phyloP scores from a whole-genome alignment of 2,797 vertebrate genomes.

The Ambastaia sidthimunki region DNA sequence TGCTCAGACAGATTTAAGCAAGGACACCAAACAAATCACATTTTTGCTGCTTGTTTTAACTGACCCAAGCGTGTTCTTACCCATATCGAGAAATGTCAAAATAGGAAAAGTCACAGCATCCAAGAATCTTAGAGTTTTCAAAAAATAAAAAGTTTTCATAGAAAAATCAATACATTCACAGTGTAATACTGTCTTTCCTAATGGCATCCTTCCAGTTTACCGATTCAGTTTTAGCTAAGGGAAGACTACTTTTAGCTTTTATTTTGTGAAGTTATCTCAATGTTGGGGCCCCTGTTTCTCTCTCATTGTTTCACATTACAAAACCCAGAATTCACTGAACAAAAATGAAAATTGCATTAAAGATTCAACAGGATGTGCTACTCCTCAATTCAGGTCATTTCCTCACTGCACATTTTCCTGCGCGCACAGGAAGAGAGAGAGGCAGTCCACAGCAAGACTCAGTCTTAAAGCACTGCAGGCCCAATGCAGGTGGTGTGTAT shows the following conservation, averaged over 20 bases:
- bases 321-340: slow-evolving; percentile 14
- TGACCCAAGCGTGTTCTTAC: no score
- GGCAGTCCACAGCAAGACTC: slow-evolving; percentile 8
- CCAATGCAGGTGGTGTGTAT: neutral
- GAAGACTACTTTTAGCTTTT: neutral
- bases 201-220: neutral
- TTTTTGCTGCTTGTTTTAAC: no score
- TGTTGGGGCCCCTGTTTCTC: neutral
- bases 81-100: neutral
- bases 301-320: slow-evolving; percentile 18
- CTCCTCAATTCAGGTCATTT: slow-evolving; percentile 9
- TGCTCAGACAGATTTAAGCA: neutral
- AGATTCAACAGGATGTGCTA: slow-evolving; percentile 28
- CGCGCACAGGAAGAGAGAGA: slow-evolving; percentile 11
- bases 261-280: neutral
- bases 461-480: neutral
- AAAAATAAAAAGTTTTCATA: neutral
- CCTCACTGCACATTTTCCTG: neutral
- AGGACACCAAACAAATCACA: neutral
- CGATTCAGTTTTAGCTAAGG: neutral
- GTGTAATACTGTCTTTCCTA: neutral
- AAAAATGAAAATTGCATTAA: slow-evolving; percentile 20
- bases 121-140: fast-evolving
- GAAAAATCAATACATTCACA: neutral
- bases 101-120: neutral